Conservation (phyloP, 1,140 invertebrate genomes). For the Trichonephila inaurata region DNA sequence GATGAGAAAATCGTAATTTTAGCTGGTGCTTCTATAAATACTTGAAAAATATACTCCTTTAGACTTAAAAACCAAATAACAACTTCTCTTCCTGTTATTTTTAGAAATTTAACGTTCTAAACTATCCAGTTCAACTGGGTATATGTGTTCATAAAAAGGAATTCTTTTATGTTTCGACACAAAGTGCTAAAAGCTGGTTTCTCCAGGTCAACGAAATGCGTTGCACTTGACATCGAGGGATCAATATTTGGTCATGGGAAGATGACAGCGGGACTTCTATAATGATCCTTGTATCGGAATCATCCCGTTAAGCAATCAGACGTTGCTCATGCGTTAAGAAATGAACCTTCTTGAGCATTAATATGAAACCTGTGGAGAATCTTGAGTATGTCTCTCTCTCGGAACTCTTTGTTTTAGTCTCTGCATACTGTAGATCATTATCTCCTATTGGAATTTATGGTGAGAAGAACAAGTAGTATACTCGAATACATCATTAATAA, state of each 20-base stretch:
- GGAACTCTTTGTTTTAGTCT: not conserved
- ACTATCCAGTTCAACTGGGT: not conserved
- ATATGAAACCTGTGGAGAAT: not conserved
- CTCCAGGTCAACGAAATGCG: conserved; percentile 29
- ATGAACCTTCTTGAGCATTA: conserved; percentile 1
- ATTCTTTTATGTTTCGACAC: conserved; percentile 30
- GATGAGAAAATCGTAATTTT: too few species aligned
- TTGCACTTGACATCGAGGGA: conserved; percentile 34
- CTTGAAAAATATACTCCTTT: too few species aligned
- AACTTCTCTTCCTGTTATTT: not conserved
- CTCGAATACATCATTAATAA: too few species aligned
- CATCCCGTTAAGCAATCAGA: conserved; percentile 43
- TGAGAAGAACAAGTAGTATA: too few species aligned
- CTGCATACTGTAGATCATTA: not conserved
- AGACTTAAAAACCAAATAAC: too few species aligned
- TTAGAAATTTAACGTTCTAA: not conserved
- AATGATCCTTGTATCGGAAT: conserved; percentile 18
- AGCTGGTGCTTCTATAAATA: too few species aligned
- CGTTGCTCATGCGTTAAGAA: conserved; percentile 49
- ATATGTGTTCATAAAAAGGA: not conserved
- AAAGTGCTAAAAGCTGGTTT: conserved; percentile 45
- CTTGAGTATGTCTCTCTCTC: not conserved
- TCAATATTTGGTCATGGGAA: conserved; percentile 54
- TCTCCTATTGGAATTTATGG: too few species aligned
- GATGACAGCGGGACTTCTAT: conserved; percentile 29